These are phyloP conservation scores for Falco punctatus DNA, from an alignment of 2,113 vertebrate species.

Conservation along the genomic window DNA sequence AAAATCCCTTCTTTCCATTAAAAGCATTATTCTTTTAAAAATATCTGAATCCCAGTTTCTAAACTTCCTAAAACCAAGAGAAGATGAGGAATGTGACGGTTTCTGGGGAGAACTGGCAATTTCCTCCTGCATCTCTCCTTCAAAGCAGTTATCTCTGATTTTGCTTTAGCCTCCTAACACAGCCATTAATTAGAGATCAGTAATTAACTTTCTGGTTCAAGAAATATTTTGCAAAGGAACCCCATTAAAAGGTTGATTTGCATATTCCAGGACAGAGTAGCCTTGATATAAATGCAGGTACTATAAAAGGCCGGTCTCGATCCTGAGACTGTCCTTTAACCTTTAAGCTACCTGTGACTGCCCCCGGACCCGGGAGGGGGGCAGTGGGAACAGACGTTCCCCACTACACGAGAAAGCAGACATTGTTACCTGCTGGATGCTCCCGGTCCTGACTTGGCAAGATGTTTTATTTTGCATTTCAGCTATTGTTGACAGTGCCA, in stretches of 20 bases:
- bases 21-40: not conserved
- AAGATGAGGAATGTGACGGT: not conserved
- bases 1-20: not conserved
- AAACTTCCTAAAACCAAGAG: not conserved
- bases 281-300: not conserved
- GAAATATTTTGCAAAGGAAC: slow-evolving; percentile 71
- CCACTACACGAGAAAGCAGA: rapidly evolving
- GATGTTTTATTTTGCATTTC: not conserved
- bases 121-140: slow-evolving; percentile 10
- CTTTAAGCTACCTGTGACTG: rapidly evolving
- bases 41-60: not conserved
- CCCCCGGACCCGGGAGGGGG: not conserved
- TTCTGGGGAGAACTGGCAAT: not conserved
- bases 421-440: not conserved
- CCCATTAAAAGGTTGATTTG: slow-evolving; percentile 65
- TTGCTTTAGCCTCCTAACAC: slow-evolving; percentile 54
- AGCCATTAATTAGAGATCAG: slow-evolving; percentile 72
- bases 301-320: not conserved
- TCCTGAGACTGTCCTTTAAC: not conserved
- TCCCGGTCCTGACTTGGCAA: not conserved
- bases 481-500: not conserved
- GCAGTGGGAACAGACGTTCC: not conserved
- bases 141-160: slow-evolving; percentile 24
- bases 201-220: slow-evolving; percentile 78
- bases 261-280: slow-evolving; percentile 44